phyloP scores from a whole-genome alignment of 2,888 invertebrate genomes.

The Aporophyla lueneburgensis region DNA sequence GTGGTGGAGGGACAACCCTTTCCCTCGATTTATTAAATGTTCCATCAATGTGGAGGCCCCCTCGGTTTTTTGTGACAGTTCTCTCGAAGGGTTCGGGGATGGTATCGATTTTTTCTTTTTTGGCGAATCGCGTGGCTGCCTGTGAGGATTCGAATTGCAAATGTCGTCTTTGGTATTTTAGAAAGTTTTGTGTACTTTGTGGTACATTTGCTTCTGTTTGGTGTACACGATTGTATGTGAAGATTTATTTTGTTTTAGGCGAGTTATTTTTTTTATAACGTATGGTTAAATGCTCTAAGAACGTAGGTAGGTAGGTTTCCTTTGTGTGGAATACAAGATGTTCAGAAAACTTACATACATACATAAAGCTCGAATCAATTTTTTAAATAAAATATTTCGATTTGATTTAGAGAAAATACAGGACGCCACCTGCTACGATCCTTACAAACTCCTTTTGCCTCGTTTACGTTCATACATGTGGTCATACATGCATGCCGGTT shows the following conservation, averaged over 20 bases:
- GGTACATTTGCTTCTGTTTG: background rate
- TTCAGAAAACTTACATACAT: background rate
- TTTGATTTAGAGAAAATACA: background rate
- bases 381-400: too few relatives aligned
- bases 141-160: constrained; percentile 37
- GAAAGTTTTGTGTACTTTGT: constrained; percentile 2
- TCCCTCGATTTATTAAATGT: constrained; percentile 84
- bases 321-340: background rate
- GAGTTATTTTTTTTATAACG: too few relatives aligned
- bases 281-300: too few relatives aligned
- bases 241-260: background rate
- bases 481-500: too few relatives aligned
- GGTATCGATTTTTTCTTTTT: constrained; percentile 72
- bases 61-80: constrained; percentile 84
- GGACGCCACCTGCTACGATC: background rate
- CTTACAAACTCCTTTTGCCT: background rate
- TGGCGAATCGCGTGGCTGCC: constrained; percentile 54
- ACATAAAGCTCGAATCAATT: too few relatives aligned
- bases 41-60: constrained; percentile 72
- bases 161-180: constrained; percentile 34
- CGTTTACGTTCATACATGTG: background rate
- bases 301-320: too few relatives aligned
- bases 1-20: constrained; percentile 79
- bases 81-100: constrained; percentile 76
- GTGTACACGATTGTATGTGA: background rate